Evolutionary conservation across 2,113 vertebrate species (phyloP).

Genomic region (Turnix velox): DNA sequence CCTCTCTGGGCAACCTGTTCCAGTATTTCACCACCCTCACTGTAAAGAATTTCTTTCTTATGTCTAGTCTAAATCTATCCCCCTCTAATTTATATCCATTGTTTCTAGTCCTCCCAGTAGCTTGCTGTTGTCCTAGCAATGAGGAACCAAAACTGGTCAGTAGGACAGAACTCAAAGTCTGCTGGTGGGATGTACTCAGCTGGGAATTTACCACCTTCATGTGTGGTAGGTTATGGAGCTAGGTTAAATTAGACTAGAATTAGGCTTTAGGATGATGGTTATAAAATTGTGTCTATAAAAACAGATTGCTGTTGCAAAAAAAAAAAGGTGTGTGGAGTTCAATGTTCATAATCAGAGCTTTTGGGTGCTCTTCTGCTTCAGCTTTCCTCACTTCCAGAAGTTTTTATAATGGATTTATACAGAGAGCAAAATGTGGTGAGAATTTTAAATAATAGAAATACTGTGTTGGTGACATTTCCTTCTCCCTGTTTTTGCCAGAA

Average conservation of each 20-base stretch:
- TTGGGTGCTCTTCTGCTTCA: accelerated
- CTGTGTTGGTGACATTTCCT: accelerated
- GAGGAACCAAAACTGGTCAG: neutral
- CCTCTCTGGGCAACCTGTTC: too few relatives aligned
- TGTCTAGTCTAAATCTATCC: too few relatives aligned
- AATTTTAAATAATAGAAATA: accelerated
- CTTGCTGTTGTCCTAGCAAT: neutral
- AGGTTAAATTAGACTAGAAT: neutral
- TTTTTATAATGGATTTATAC: neutral
- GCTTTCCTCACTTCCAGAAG: neutral
- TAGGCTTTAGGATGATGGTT: neutral
- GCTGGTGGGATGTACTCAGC: neutral
- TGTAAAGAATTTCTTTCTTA: too few relatives aligned
- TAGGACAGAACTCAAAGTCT: neutral
- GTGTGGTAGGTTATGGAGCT: neutral
- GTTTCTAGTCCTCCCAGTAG: too few relatives aligned
- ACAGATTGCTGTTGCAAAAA: accelerated
- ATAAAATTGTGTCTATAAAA: neutral
- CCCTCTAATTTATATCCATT: too few relatives aligned
- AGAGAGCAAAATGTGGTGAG: neutral
- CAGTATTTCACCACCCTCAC: too few relatives aligned
- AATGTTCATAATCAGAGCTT: neutral
- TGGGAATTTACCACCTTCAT: accelerated
- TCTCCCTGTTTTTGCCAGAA: neutral
- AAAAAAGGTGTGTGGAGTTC: neutral